Evolutionary conservation across 2,888 invertebrate genomes (phyloP), one percentile per base, ranked within the genome.

Genomic region (Calliphora vomitoria): DNA sequence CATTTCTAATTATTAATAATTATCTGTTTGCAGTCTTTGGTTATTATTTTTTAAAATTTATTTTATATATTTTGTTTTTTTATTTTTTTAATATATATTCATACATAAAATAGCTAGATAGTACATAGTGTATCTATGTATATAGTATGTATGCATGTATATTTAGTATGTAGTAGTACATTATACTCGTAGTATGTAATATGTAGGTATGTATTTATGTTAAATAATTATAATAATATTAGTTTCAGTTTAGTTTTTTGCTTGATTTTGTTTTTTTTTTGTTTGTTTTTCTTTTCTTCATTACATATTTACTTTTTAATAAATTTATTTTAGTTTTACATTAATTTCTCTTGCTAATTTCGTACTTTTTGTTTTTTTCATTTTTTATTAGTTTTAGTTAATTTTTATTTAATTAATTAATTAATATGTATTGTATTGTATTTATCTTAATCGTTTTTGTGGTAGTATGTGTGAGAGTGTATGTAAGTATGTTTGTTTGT

Each of bases 11-110:
- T 93, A 93, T 93, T 93, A 93, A 93, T 94, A 94, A 94, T 94
- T 93, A 94, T 94, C 93, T 93, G 93, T 94, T 93, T 94, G 94
- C 94, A 94, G 94, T 94, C 94, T 94, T 94, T 94, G 94, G 94
- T 94, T 94, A 94, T 93, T 93, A 93, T 88, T 85, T 89, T 85
- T 92, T 92, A 82, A 86, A 88, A 86, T 89, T 90, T 90, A 86
- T 87, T 85, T 83, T 89, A 47, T 79, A 83, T 88, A 79, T 89
- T 87, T 87, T 89, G 82, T 87, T 82, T 72, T 58, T 89, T 89
- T 78, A 78, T 82, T 88, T 44, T 55, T 64, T 53, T 62, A n/a
- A n/a, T 87, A 74, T 76, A 86, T 80, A 75, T 76, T 89, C 89
- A 84, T 87, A 78, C 62, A 81, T 87, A 82, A 82, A 88, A 79